A percentile compares a stretch with the other conserved stretches of the same genome.
Evolutionary conservation across 2,797 vertebrate genomes (phyloP).

Genomic region (Macropodus opercularis): DNA sequence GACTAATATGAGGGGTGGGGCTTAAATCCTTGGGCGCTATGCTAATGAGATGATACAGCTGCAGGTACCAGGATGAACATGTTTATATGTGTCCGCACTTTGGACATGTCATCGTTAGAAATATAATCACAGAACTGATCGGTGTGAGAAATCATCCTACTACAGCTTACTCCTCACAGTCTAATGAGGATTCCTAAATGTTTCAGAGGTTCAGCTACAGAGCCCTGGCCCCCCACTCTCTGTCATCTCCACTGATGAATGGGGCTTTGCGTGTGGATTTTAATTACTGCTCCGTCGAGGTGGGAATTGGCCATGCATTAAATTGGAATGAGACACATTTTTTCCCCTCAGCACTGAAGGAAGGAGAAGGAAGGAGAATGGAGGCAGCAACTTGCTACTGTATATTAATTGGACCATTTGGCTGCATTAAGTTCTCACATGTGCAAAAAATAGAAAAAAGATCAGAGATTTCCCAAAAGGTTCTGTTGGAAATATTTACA

Average conservation of each 20-base stretch:
- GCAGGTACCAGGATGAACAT: constrained; percentile 45
- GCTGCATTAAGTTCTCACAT: constrained; percentile 59
- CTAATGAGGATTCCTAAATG: constrained; percentile 58
- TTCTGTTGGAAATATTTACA: background rate
- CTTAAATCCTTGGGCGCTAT: constrained; percentile 34
- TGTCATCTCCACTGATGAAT: constrained; percentile 77
- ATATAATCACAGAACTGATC: constrained; percentile 11
- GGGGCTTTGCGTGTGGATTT: constrained; percentile 80
- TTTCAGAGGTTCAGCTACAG: constrained; percentile 57
- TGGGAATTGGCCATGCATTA: constrained; percentile 83
- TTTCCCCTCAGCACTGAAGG: constrained; percentile 74
- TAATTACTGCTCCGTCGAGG: constrained; percentile 80
- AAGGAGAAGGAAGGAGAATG: constrained; percentile 63
- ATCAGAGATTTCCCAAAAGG: background rate
- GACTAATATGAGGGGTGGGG: constrained; percentile 48
- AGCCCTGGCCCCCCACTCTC: constrained; percentile 48
- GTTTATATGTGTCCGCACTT: background rate
- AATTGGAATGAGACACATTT: constrained; percentile 84
- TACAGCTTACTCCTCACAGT: constrained; percentile 10
- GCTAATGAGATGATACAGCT: constrained; percentile 40
- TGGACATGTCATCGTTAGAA: background rate
- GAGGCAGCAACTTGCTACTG: constrained; percentile 73
- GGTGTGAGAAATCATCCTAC: constrained; percentile 37
- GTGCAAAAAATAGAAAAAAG: too few relatives aligned
- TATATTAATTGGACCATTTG: constrained; percentile 75